phyloP scores from a whole-genome alignment of 2,888 invertebrate genomes.

The Acronicta psi region DNA sequence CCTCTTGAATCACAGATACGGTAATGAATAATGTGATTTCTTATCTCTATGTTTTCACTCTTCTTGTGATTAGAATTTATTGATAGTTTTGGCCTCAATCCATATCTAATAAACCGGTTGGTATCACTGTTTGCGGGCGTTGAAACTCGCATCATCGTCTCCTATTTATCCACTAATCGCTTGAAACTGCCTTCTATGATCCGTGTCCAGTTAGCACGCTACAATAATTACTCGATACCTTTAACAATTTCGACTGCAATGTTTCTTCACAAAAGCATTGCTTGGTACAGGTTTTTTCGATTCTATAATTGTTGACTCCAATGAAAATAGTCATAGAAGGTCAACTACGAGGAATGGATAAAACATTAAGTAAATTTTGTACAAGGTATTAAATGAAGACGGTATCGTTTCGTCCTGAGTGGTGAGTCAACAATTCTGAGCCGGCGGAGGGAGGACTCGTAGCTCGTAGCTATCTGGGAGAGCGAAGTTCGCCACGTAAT shows the following conservation, averaged over 20 bases:
- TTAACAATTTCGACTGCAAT: conserved; percentile 50
- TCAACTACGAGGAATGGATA: conserved; percentile 64
- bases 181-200: conserved; percentile 61
- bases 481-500: conserved; percentile 56
- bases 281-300: conserved; percentile 56
- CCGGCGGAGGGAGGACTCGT: conserved; percentile 38
- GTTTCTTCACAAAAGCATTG: conserved; percentile 47
- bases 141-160: conserved; percentile 39
- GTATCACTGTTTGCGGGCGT: conserved; percentile 24
- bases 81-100: conserved; percentile 50
- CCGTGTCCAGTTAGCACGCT: conserved; percentile 65
- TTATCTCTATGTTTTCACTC: conserved; percentile 57
- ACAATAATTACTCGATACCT: conserved; percentile 40
- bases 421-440: conserved; percentile 60
- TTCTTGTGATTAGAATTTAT: conserved; percentile 56
- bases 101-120: conserved; percentile 50
- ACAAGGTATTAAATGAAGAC: conserved; percentile 58
- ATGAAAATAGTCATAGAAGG: conserved; percentile 75
- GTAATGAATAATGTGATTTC: conserved; percentile 44
- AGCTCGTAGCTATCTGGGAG: conserved; percentile 36
- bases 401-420: conserved; percentile 45
- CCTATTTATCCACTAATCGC: conserved; percentile 54
- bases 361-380: conserved; percentile 59
- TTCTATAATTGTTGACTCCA: conserved; percentile 65
- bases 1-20: conserved; percentile 44